phyloP scores from a whole-genome alignment of 2,113 vertebrate species.

The Fregata magnificens region DNA sequence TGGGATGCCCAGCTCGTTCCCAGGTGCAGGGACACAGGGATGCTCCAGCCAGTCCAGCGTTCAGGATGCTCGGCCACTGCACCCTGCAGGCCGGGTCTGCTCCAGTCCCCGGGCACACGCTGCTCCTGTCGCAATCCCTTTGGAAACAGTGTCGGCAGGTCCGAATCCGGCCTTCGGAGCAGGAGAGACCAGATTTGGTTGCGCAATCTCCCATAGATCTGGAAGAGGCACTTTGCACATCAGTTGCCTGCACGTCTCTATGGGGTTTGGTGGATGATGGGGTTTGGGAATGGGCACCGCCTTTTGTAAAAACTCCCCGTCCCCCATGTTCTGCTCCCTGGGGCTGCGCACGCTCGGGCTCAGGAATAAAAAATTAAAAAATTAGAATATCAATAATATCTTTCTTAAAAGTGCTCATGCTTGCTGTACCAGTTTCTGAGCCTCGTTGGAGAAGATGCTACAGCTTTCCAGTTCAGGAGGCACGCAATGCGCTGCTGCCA shows the following conservation, averaged over 20 bases:
- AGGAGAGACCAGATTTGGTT: background rate
- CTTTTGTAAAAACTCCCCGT: background rate
- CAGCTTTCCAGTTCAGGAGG: no score
- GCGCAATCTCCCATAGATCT: fast-evolving
- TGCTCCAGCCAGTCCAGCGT: fast-evolving
- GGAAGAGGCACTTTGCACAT: background rate
- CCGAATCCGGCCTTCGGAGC: fast-evolving
- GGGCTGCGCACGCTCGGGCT: fast-evolving
- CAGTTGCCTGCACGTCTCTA: fast-evolving
- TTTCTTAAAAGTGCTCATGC: background rate
- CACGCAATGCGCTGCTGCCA: no score
- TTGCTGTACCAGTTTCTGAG: no score
- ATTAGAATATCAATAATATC: background rate
- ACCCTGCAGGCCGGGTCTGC: fast-evolving
- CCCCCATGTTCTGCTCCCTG: background rate
- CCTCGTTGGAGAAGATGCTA: background rate
- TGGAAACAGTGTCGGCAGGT: fast-evolving
- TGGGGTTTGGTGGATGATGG: background rate
- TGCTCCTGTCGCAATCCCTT: no score
- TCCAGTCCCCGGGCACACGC: fast-evolving
- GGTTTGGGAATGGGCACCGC: fast-evolving
- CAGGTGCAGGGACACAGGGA: fast-evolving
- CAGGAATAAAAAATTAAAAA: background rate
- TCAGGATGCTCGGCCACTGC: fast-evolving
- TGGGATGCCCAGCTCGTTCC: fast-evolving